Conservation (phyloP, 2,888 invertebrate species). For the Lordiphosa fenestrarum region DNA sequence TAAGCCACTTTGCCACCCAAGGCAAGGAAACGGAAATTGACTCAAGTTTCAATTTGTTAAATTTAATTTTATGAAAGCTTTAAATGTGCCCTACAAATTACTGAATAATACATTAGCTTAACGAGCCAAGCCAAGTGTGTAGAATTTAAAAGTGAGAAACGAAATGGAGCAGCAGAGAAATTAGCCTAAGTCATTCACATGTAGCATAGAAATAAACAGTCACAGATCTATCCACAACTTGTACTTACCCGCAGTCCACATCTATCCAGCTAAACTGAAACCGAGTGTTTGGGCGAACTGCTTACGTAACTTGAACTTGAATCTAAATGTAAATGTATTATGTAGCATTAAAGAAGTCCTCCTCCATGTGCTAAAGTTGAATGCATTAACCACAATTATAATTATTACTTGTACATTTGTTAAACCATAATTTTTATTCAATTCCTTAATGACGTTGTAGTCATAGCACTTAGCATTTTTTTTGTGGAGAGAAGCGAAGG, state of each 20-base stretch:
- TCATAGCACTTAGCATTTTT: conserved; percentile 63
- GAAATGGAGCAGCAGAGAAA: too few species aligned
- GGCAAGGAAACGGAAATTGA: too few species aligned
- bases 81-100: conserved; percentile 76
- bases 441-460: conserved; percentile 77
- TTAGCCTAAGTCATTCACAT: too few species aligned
- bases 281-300: not conserved
- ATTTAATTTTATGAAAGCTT: conserved; percentile 76
- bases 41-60: conserved; percentile 12
- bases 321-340: conserved; percentile 48
- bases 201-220: too few species aligned
- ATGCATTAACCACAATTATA: conserved; percentile 37
- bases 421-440: conserved; percentile 59
- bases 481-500: conserved; percentile 4
- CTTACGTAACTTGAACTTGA: not conserved
- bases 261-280: conserved; percentile 1
- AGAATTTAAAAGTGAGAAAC: not conserved
- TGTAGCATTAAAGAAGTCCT: conserved; percentile 63
- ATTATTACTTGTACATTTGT: conserved; percentile 55
- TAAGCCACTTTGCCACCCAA: conserved; percentile 8
- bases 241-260: conserved; percentile 1
- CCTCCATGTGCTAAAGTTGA: conserved; percentile 78
- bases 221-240: not conserved
- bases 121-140: conserved; percentile 6
- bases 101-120: conserved; percentile 8